Conservation (phyloP, 1,140 invertebrate genomes). For the Drosophila parvula region DNA sequence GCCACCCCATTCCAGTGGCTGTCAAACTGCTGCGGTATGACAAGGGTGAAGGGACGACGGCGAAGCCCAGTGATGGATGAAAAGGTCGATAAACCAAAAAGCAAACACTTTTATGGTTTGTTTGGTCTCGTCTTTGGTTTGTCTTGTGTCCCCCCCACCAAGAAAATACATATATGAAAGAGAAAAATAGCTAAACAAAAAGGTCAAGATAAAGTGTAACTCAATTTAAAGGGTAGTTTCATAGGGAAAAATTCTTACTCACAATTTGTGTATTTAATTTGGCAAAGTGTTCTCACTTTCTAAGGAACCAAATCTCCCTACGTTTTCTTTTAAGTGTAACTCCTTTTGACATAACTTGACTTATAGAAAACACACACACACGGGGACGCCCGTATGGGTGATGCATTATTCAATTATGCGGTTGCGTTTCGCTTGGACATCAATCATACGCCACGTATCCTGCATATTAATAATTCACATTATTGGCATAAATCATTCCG, state of each 20-base stretch:
- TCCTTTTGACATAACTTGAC: slow-evolving; percentile 36
- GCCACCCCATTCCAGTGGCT: background rate
- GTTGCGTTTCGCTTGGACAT: slow-evolving; percentile 43
- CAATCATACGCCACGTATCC: slow-evolving; percentile 68
- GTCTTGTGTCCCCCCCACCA: slow-evolving; percentile 1
- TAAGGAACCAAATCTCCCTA: too few relatives aligned
- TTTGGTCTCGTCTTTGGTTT: slow-evolving; percentile 28
- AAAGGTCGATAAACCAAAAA: slow-evolving; percentile 55
- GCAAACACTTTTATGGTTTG: slow-evolving; percentile 77
- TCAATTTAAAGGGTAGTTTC: slow-evolving; percentile 15
- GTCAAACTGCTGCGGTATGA: slow-evolving; percentile 25
- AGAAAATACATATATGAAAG: background rate
- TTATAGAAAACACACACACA: slow-evolving; percentile 36
- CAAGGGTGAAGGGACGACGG: slow-evolving; percentile 18
- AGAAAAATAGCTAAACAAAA: slow-evolving; percentile 1
- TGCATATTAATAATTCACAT: slow-evolving; percentile 67
- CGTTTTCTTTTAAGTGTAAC: background rate
- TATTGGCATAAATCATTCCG: slow-evolving; percentile 63
- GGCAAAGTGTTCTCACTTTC: slow-evolving; percentile 18
- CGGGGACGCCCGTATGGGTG: background rate
- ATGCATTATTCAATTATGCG: slow-evolving; percentile 48
- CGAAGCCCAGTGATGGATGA: slow-evolving; percentile 47
- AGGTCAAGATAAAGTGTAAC: background rate
- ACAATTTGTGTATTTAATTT: slow-evolving; percentile 20
- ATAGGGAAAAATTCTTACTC: background rate